Evolutionary conservation across 2,888 invertebrate species (phyloP), one percentile per base, ranked within the genome.

Genomic region (Leptopilina myrica): DNA sequence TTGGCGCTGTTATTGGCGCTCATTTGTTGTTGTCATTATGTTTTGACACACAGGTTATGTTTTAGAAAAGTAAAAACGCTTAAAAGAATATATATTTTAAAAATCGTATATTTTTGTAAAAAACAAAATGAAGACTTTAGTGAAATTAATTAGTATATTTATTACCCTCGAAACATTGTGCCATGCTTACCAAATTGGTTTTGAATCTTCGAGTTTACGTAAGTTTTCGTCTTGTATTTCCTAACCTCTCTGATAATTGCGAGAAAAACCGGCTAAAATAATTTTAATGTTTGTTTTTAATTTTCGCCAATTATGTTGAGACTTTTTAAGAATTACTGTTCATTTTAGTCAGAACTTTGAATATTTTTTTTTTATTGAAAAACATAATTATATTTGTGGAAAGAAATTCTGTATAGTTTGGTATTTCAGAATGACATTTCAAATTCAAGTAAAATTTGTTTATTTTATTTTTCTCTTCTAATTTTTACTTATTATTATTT

Each of bases 141-240:
- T 73, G 33, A 53, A n/a, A 26, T 73, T 73, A 33, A n/a, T 56
- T 73, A 56, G 73, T 14, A 26, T 73, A 73, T 56, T 73, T 33
- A 56, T 73, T 7, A 33, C 56, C n/a, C 26, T 59, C 33, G 56
- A 33, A 26, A n/a, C 14, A n/a, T 53, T 14, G 33, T 73, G 73
- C 11, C n/a, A 33, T 26, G 33, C 14, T 26, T 73, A 33, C 9
- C 14, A 33, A 33, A n/a, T 56, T 33, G 33, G n/a, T 15, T 14
- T 40, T n/a, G 26, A 53, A 40, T 56, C 73, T 53, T 33, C 56
- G 14, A 53, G n/a, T 26, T 33, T n/a, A 59, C 73, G 73, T 73
- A 73, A 73, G 73, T 59, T 56, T 33, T 40, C 5, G 6, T 15
- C 15, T 5, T 33, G 20, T 73, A 11, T 14, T 56, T 56, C n/a